phyloP scores from a whole-genome alignment of 2,888 invertebrate species.

The Mythimna vitellina region DNA sequence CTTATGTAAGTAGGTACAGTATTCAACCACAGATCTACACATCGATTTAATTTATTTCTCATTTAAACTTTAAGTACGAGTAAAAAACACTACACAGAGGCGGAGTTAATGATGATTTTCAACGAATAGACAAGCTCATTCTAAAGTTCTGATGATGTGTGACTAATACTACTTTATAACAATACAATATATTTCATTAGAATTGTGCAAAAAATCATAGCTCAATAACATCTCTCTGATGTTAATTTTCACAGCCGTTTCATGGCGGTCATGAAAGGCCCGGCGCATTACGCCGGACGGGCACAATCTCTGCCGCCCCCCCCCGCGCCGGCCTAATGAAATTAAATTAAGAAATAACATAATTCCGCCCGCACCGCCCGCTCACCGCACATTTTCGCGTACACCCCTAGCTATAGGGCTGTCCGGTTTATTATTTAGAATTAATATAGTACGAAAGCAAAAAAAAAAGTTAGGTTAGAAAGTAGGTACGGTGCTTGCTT shows the following conservation, averaged over 20 bases:
- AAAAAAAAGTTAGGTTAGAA: no score
- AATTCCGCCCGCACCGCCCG: slow-evolving; percentile 74
- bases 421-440: slow-evolving; percentile 4
- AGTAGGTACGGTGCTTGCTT: no score
- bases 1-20: no score
- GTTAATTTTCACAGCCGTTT: slow-evolving; percentile 38
- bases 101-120: no score
- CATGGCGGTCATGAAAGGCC: slow-evolving; percentile 47
- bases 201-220: slow-evolving; percentile 23
- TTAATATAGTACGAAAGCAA: no score
- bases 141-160: no score
- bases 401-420: slow-evolving; percentile 55
- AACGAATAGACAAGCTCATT: no score
- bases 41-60: no score
- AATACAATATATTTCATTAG: background rate
- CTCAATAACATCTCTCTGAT: slow-evolving; percentile 22
- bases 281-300: slow-evolving; percentile 50
- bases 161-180: no score
- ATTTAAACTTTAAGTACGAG: no score
- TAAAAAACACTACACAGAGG: no score
- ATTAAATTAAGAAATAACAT: slow-evolving; percentile 88
- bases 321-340: slow-evolving; percentile 81
- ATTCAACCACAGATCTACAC: no score
- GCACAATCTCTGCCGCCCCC: slow-evolving; percentile 76
- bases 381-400: slow-evolving; percentile 67